Base-by-base conservation (phyloP, 2,888 invertebrate species). In the Hemistola chrysoprasaria region DNA sequence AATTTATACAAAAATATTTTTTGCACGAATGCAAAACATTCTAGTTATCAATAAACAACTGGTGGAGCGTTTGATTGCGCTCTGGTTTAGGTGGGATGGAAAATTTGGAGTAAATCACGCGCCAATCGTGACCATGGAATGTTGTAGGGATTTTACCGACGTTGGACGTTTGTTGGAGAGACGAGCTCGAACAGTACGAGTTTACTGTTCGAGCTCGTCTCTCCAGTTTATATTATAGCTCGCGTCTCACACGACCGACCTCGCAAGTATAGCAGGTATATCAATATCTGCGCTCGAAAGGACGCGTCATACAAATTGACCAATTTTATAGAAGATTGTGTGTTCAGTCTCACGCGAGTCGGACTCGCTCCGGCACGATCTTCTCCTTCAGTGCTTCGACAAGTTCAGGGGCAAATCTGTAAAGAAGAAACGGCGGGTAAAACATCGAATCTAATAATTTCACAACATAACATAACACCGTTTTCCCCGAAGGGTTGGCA, bases 321-420 rank as follows among this genome's bases (percentile, higher is more conserved):
- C 56, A 50, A 55, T 54, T 62, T 59, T 49, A 47, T 54, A 66
- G 62, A 63, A 59, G 65, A 66, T 60, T 63, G 68, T 70, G 70
- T 70, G 74, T 65, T 76, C 74, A 73, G 74, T 72, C 70, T 73
- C 71, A 65, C 71, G 69, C 61, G 47, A 43, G 40, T 56, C 71
- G 57, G 68, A 59, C 61, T 61, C 59, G 64, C 68, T 72, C 66
- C 65, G 62, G 66, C 64, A 65, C 62, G 50, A 40, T 47, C 53
- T 42, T 47, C 50, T 28, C 51, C 55, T 62, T 82, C 80, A 92
- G 91, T 95, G 95, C 91, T 96, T 96, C 74, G 95, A 96, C 90
- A 96, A 91, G 90, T 96, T 96, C 81, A 96, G 90, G 81, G 96
- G 96, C 92, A 95, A 93, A 94, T 96, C 96, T 96, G 92, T 43